Percentiles rank a stretch among this genome's conserved stretches.
These are phyloP conservation scores for Busseola fusca DNA, from an alignment of 2,888 invertebrate genomes.

Conservation along the genomic window DNA sequence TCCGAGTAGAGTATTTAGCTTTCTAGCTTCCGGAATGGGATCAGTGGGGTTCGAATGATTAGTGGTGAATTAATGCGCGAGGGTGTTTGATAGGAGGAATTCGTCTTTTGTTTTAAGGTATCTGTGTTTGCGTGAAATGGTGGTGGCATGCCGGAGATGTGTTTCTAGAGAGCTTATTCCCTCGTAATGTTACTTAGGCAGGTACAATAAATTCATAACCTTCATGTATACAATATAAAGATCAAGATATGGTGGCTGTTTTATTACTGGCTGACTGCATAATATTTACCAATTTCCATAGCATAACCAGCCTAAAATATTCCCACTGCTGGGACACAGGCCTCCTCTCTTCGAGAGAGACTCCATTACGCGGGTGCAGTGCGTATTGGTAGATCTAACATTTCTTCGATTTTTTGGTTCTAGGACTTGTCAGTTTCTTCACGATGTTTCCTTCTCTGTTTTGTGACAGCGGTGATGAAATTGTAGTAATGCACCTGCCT, in stretches of 20 bases:
- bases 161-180: not conserved
- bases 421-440: too few relatives aligned
- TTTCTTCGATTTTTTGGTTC: too few relatives aligned
- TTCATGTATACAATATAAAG: not conserved
- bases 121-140: constrained; percentile 1
- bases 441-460: not conserved
- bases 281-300: too few relatives aligned
- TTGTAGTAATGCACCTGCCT: too few relatives aligned
- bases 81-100: constrained; percentile 10
- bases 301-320: not conserved
- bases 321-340: not conserved
- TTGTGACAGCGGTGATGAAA: too few relatives aligned
- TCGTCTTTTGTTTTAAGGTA: constrained; percentile 19
- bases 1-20: constrained; percentile 54
- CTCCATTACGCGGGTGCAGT: too few relatives aligned
- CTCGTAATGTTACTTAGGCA: not conserved
- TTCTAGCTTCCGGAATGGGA: constrained; percentile 56
- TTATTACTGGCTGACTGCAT: not conserved
- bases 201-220: not conserved
- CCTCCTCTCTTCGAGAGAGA: not conserved
- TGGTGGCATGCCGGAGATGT: not conserved
- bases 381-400: not conserved
- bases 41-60: constrained; percentile 31
- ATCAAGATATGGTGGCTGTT: not conserved
- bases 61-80: constrained; percentile 15